These are phyloP conservation scores for Cariama cristata DNA, from an alignment of 2,113 vertebrate species.

Conservation along the genomic window DNA sequence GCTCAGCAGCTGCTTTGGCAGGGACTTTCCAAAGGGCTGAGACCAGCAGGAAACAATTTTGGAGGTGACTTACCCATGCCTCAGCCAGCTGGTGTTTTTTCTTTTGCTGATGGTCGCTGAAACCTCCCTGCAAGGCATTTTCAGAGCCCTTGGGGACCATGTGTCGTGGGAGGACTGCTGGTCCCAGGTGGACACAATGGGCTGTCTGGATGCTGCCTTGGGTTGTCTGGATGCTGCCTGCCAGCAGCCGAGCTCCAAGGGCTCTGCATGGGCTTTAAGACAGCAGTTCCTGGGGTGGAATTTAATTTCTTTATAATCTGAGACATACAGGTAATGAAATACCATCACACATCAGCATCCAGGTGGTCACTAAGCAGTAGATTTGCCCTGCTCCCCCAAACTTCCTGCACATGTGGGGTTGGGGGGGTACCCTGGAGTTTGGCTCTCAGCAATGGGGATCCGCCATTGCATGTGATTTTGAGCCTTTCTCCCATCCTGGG, in stretches of 20 bases:
- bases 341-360: background rate
- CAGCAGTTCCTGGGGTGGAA: background rate
- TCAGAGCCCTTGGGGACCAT: background rate
- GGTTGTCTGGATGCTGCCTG: background rate
- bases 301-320: background rate
- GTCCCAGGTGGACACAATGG: background rate
- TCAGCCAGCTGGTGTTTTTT: background rate
- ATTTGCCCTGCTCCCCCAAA: background rate
- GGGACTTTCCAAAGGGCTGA: background rate
- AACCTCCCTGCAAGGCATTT: background rate
- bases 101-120: background rate
- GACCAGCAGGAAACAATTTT: background rate
- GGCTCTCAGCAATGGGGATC: background rate
- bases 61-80: background rate
- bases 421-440: background rate
- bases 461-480: background rate
- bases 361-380: background rate
- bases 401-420: rapidly evolving
- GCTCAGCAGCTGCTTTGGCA: background rate
- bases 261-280: background rate
- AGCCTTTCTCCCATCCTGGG: background rate
- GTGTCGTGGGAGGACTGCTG: background rate
- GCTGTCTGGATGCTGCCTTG: background rate
- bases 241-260: background rate
- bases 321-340: background rate